phyloP scores from a whole-genome alignment of 2,888 invertebrate species.

The Eudemis profundana region DNA sequence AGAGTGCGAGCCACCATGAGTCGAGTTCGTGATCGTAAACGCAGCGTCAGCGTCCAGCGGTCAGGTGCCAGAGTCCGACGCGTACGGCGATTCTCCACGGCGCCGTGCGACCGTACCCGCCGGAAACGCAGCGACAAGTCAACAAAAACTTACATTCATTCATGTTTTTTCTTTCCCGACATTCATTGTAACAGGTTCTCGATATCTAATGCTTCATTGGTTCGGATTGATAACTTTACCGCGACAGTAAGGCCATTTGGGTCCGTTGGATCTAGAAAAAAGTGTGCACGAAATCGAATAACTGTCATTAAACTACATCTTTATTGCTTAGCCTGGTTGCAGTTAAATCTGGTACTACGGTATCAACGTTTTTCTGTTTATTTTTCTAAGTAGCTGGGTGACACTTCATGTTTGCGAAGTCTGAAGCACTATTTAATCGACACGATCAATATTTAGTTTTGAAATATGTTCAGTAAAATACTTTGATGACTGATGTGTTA shows the following conservation, averaged over 20 bases:
- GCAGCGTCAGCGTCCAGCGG: constrained; percentile 47
- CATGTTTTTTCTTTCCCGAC: constrained; percentile 73
- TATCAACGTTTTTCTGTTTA: not conserved
- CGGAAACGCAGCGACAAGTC: constrained; percentile 83
- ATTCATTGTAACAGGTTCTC: constrained; percentile 68
- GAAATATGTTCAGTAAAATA: too few relatives aligned
- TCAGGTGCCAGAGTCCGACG: constrained; percentile 69
- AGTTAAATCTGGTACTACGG: not conserved
- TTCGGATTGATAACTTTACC: constrained; percentile 37
- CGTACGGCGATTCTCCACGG: constrained; percentile 83
- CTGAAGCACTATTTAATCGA: too few relatives aligned
- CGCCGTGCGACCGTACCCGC: constrained; percentile 70
- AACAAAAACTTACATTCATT: constrained; percentile 83
- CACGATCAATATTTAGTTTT: too few relatives aligned
- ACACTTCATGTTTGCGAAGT: not conserved
- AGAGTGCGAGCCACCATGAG: constrained; percentile 13
- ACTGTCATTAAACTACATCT: constrained; percentile 21
- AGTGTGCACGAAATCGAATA: constrained; percentile 19
- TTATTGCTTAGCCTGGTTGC: constrained; percentile 12
- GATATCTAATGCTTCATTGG: constrained; percentile 50
- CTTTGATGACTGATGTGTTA: too few relatives aligned
- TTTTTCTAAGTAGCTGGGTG: not conserved
- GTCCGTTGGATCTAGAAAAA: constrained; percentile 27
- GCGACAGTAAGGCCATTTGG: constrained; percentile 34
- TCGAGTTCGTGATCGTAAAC: constrained; percentile 22